Conservation (phyloP, 2,113 vertebrate species). For the Ondatra zibethicus region DNA sequence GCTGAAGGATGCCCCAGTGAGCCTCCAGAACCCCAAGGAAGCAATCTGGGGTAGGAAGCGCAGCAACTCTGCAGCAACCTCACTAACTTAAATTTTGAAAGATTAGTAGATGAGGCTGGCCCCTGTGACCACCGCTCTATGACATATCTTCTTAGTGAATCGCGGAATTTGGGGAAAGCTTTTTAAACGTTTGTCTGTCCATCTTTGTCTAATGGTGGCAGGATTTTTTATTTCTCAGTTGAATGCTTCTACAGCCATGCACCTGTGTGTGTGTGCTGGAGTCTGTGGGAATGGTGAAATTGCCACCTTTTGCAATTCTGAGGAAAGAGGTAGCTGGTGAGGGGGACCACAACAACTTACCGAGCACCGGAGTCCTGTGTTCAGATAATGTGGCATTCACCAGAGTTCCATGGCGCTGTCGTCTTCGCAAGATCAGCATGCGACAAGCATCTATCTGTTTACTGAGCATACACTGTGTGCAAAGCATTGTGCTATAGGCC, state of each 20-base stretch:
- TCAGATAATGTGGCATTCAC: background rate
- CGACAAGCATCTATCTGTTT: too few species aligned
- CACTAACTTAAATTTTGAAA: background rate
- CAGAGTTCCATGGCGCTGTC: too few species aligned
- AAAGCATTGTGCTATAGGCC: background rate
- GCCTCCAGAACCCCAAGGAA: background rate
- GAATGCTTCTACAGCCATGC: background rate
- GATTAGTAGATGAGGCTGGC: background rate
- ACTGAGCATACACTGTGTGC: background rate
- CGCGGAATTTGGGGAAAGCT: rapidly evolving
- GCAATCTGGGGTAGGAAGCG: rapidly evolving
- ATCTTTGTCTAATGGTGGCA: background rate
- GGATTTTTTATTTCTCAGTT: background rate
- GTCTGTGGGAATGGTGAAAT: background rate
- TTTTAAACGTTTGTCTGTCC: rapidly evolving
- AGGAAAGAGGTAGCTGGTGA: background rate
- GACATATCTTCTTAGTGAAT: background rate
- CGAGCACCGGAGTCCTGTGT: background rate
- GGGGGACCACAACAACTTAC: background rate
- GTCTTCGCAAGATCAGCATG: background rate
- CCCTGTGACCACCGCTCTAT: background rate
- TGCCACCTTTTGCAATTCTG: background rate
- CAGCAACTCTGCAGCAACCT: background rate
- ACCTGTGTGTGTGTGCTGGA: background rate
- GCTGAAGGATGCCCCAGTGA: background rate